These are phyloP conservation scores for Gymnosoma rotundatum DNA, from an alignment of 2,888 invertebrate genomes.

Conservation along the genomic window DNA sequence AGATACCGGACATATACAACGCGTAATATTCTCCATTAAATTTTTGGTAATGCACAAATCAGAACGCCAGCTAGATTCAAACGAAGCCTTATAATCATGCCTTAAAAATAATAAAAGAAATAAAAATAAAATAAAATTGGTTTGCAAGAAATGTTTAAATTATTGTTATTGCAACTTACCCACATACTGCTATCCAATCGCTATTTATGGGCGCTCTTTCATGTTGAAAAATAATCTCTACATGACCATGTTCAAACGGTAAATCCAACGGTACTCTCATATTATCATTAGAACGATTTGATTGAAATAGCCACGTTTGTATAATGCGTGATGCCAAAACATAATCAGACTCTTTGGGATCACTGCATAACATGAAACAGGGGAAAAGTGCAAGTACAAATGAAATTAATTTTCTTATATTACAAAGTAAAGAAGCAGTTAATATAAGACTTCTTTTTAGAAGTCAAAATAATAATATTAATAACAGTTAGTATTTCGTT, in stretches of 20 bases:
- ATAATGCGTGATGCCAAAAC: constrained; percentile 82
- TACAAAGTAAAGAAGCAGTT: too few species aligned
- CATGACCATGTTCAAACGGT: constrained; percentile 81
- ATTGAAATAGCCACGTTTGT: constrained; percentile 82
- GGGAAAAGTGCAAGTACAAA: not conserved
- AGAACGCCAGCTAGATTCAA: constrained; percentile 85
- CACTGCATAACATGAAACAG: constrained; percentile 72
- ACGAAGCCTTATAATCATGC: constrained; percentile 82
- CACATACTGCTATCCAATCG: constrained; percentile 82
- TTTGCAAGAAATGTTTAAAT: not conserved
- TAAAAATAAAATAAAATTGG: not conserved
- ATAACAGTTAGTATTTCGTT: too few species aligned
- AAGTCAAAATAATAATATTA: too few species aligned
- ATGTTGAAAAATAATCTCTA: constrained; percentile 82
- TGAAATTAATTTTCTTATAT: too few species aligned
- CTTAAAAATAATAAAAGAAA: constrained; percentile 73
- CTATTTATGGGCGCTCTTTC: constrained; percentile 78
- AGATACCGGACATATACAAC: constrained; percentile 85
- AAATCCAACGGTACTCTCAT: constrained; percentile 80
- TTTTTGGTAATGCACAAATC: constrained; percentile 84
- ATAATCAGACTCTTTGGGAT: constrained; percentile 80
- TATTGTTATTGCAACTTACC: constrained; percentile 75
- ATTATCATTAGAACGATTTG: constrained; percentile 81
- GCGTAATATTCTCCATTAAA: constrained; percentile 83
- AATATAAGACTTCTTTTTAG: too few species aligned